A percentile compares a stretch with the other conserved stretches of the same genome.
These are phyloP conservation scores for Centrocercus urophasianus DNA, from an alignment of 2,113 vertebrate species.

Conservation along the genomic window DNA sequence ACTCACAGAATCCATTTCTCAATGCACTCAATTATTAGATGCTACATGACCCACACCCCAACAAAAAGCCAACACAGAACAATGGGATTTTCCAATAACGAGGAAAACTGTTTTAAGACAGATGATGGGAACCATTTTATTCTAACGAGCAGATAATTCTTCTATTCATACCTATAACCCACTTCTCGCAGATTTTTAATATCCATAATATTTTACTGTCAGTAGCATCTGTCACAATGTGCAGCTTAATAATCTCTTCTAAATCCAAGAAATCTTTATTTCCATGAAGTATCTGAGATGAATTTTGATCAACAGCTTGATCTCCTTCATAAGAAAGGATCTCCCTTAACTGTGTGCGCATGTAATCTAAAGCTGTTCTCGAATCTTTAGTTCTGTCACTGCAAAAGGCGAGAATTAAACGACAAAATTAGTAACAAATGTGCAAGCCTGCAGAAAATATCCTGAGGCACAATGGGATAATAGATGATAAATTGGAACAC, in stretches of 20 bases:
- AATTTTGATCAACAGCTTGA: slow-evolving; percentile 72
- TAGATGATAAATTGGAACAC: neutral
- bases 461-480: slow-evolving; percentile 19
- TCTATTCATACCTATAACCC: slow-evolving; percentile 30
- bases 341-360: slow-evolving; percentile 4
- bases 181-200: slow-evolving; percentile 56
- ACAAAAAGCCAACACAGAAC: accelerated
- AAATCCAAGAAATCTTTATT: slow-evolving; percentile 70
- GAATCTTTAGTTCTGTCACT: slow-evolving; percentile 2
- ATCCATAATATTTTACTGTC: slow-evolving; percentile 60
- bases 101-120: neutral
- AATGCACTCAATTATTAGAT: accelerated
- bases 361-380: neutral
- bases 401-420: slow-evolving; percentile 30
- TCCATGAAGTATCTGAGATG: slow-evolving; percentile 63
- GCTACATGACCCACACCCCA: accelerated
- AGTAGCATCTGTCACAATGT: slow-evolving; percentile 69
- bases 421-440: slow-evolving; percentile 41
- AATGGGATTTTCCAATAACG: neutral
- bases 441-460: slow-evolving; percentile 7
- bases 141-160: slow-evolving; percentile 52
- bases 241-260: slow-evolving; percentile 62
- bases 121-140: slow-evolving; percentile 16
- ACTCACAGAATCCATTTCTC: accelerated
- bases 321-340: slow-evolving; percentile 44